Evolutionary conservation across 2,113 vertebrate species (phyloP).

Genomic region (Natator depressus): DNA sequence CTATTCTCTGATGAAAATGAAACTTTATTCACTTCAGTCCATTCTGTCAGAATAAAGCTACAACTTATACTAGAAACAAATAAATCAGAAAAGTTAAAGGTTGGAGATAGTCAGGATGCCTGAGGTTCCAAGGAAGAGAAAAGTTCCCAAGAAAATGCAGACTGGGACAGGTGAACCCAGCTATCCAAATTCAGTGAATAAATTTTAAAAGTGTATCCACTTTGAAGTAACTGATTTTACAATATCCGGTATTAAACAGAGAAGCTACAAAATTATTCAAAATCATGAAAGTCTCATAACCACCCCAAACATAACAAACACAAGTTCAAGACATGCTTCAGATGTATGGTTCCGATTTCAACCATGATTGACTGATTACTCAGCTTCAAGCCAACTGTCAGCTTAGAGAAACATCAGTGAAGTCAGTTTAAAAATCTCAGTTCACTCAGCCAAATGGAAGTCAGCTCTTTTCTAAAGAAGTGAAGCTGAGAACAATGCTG

Average conservation of each 20-base stretch:
- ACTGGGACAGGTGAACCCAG: background rate
- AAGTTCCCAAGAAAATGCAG: background rate
- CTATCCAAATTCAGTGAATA: rapidly evolving
- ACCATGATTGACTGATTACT: background rate
- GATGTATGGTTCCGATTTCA: background rate
- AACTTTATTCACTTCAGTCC: background rate
- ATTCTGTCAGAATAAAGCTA: background rate
- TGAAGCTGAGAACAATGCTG: background rate
- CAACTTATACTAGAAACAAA: background rate
- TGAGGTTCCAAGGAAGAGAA: background rate
- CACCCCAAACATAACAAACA: background rate
- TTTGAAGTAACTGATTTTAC: background rate
- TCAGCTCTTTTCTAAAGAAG: constrained; percentile 9
- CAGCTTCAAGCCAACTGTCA: background rate
- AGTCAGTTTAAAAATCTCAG: background rate
- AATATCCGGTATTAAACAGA: background rate
- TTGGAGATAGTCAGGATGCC: background rate
- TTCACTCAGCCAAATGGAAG: background rate
- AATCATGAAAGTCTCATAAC: background rate
- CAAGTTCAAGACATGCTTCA: background rate
- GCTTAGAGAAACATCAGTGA: background rate
- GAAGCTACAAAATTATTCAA: background rate
- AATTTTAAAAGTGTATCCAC: background rate
- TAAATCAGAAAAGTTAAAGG: background rate
- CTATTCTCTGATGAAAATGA: background rate